A percentile compares a stretch with the other conserved stretches of the same genome.
These are phyloP conservation scores for Lasioglossum pauxillum DNA, from an alignment of 2,888 invertebrate genomes.

Conservation along the genomic window DNA sequence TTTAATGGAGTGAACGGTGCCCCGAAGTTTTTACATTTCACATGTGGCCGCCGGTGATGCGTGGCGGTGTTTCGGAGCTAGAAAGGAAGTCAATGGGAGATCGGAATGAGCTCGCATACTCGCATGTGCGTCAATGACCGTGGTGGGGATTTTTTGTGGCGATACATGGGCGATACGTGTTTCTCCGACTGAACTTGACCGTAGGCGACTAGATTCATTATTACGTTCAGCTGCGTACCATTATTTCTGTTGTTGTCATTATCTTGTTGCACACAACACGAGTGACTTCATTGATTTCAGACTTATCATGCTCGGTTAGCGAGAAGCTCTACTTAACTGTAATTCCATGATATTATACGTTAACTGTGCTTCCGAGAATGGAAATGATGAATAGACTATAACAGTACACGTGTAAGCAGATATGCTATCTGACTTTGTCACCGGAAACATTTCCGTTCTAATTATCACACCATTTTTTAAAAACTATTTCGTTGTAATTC, in stretches of 20 bases:
- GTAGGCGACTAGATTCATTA: neutral
- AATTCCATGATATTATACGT: neutral
- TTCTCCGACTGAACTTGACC: neutral
- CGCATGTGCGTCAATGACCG: conserved; percentile 29
- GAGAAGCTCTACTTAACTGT: neutral
- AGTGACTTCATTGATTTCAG: neutral
- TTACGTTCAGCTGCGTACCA: neutral
- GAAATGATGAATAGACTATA: neutral
- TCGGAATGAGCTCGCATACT: conserved; percentile 43
- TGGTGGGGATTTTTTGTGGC: neutral
- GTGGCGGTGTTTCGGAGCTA: conserved; percentile 22
- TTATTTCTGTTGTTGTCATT: neutral
- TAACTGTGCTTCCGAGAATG: neutral
- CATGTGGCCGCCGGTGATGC: conserved; percentile 1
- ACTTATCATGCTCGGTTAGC: neutral
- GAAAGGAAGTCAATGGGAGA: conserved; percentile 40
- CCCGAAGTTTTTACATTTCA: conserved; percentile 40
- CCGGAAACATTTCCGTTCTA: too few species aligned
- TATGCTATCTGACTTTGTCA: too few species aligned
- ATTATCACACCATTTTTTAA: too few species aligned
- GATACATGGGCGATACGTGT: neutral
- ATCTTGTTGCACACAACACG: neutral
- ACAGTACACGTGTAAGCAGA: neutral
- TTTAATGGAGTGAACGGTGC: conserved; percentile 49
- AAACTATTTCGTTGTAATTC: too few species aligned